Conservation (phyloP, 2,888 invertebrate species). For the Euzophera pinguis region DNA sequence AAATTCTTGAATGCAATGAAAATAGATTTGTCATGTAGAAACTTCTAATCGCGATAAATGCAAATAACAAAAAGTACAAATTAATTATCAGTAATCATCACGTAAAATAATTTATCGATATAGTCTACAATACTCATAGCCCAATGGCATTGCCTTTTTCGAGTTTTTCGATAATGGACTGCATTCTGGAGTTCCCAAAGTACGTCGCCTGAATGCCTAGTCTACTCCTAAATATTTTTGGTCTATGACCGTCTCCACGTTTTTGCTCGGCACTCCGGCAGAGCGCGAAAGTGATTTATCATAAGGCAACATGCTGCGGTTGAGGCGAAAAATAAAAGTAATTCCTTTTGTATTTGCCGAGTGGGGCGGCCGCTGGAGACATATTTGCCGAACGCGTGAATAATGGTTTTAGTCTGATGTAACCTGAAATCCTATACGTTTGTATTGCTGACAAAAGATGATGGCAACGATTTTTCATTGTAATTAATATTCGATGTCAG, state of each 20-base stretch:
- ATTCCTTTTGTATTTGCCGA: conserved; percentile 70
- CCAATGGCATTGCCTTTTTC: too few species aligned
- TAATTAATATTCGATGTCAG: conserved; percentile 13
- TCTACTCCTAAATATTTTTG: neutral
- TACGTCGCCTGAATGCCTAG: too few species aligned
- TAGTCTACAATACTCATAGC: too few species aligned
- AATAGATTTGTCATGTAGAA: too few species aligned
- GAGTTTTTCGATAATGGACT: too few species aligned
- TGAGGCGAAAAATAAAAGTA: conserved; percentile 72
- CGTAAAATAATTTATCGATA: too few species aligned
- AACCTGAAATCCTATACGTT: conserved; percentile 32
- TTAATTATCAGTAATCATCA: too few species aligned
- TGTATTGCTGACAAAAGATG: conserved; percentile 30
- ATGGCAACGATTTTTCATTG: conserved; percentile 16
- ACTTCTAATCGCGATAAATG: too few species aligned
- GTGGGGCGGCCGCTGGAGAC: conserved; percentile 48
- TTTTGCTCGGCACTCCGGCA: conserved; percentile 53
- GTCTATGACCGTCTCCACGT: conserved; percentile 38
- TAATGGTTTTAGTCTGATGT: conserved; percentile 50
- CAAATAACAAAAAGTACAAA: too few species aligned
- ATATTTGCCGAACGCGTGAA: conserved; percentile 69
- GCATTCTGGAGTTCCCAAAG: neutral
- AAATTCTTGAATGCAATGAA: too few species aligned
- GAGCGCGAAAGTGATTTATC: conserved; percentile 72
- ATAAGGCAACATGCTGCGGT: conserved; percentile 72